phyloP scores from a whole-genome alignment of 1,140 invertebrate species.

The Saccostrea echinata region DNA sequence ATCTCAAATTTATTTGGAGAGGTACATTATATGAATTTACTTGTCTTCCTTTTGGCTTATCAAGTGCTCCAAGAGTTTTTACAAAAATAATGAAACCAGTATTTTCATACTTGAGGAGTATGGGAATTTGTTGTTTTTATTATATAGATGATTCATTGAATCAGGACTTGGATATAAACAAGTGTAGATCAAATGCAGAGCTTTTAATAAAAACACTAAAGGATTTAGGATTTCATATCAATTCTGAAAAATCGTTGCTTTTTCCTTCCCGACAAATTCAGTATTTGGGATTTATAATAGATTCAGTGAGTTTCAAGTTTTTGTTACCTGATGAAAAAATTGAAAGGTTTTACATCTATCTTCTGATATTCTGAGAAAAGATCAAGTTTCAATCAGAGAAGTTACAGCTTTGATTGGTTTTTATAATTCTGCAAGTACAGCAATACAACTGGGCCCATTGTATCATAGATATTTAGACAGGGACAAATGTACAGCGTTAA shows the following conservation, averaged over 20 bases:
- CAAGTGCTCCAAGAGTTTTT: background rate
- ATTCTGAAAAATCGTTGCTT: slow-evolving; percentile 44
- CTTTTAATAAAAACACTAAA: no score
- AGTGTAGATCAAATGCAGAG: background rate
- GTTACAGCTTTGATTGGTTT: no score
- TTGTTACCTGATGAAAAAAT: no score
- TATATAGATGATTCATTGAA: slow-evolving; percentile 45
- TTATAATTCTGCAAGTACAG: no score
- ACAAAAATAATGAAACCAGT: slow-evolving; percentile 49
- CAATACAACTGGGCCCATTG: no score
- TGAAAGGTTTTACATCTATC: no score
- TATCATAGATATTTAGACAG: no score
- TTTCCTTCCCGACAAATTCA: slow-evolving; percentile 23
- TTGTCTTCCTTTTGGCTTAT: slow-evolving; percentile 14
- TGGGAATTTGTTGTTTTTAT: slow-evolving; percentile 11
- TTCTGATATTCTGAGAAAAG: no score
- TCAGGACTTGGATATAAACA: background rate
- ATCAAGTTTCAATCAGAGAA: no score
- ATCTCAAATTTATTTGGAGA: slow-evolving; percentile 45
- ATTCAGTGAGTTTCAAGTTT: no score
- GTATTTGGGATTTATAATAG: no score
- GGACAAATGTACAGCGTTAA: background rate
- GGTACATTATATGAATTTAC: slow-evolving; percentile 15
- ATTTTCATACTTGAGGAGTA: slow-evolving; percentile 10
- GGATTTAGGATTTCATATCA: no score